Conservation (phyloP, 2,888 invertebrate species). For the Drosophila nr. fundita region DNA sequence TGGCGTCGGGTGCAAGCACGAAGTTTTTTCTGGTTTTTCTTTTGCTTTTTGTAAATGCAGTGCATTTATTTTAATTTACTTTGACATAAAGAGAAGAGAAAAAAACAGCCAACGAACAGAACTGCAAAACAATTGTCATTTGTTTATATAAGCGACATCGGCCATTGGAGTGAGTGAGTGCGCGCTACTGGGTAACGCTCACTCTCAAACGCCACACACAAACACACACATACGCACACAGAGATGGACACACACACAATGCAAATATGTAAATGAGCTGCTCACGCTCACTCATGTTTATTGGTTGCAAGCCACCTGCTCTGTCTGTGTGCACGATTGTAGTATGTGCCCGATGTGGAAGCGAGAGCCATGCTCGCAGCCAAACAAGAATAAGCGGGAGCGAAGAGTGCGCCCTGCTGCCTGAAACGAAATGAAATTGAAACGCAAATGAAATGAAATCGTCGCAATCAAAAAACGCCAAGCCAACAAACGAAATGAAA, state of each 20-base stretch:
- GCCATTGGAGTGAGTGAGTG: slow-evolving; percentile 64
- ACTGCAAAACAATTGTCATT: slow-evolving; percentile 83
- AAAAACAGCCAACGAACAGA: slow-evolving; percentile 61
- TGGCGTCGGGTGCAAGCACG: slow-evolving; percentile 48
- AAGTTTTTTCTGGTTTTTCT: slow-evolving; percentile 23
- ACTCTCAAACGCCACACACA: slow-evolving; percentile 34
- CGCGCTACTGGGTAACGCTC: slow-evolving; percentile 60
- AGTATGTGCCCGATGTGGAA: slow-evolving; percentile 45
- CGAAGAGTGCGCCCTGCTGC: slow-evolving; percentile 31
- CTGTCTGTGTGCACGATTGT: slow-evolving; percentile 45
- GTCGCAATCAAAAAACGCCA: slow-evolving; percentile 66
- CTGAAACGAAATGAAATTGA: slow-evolving; percentile 80
- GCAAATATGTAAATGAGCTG: slow-evolving; percentile 72
- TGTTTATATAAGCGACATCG: slow-evolving; percentile 74
- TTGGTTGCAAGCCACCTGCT: slow-evolving; percentile 84
- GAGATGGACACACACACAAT: slow-evolving; percentile 44
- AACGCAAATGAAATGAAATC: slow-evolving; percentile 78
- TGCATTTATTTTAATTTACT: slow-evolving; percentile 80
- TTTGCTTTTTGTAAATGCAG: slow-evolving; percentile 60
- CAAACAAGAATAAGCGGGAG: slow-evolving; percentile 11
- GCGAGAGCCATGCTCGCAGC: slow-evolving; percentile 40
- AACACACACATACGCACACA: slow-evolving; percentile 20
- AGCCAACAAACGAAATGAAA: slow-evolving; percentile 77
- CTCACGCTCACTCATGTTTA: slow-evolving; percentile 78
- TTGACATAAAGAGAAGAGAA: slow-evolving; percentile 51